Conservation (phyloP, 2,888 invertebrate genomes). For the Cepaea hortensis region DNA sequence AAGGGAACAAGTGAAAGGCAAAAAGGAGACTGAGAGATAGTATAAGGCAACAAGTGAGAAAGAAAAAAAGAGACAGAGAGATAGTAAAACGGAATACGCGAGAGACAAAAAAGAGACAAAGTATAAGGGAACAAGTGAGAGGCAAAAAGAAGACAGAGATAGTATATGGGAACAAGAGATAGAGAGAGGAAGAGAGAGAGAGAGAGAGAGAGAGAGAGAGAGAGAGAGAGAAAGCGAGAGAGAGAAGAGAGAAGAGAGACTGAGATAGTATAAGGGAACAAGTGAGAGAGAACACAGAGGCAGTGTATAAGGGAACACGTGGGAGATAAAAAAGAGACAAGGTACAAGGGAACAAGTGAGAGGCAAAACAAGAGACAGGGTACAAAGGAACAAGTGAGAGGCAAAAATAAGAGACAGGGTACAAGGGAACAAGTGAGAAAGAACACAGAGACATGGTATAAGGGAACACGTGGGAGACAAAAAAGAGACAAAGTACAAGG, state of each 20-base stretch:
- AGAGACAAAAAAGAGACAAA: neutral
- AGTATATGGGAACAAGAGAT: conserved; percentile 11
- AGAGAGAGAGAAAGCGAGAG: too few relatives aligned
- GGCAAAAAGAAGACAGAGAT: neutral
- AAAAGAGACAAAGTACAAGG: too few relatives aligned
- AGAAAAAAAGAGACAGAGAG: neutral
- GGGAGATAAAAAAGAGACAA: too few relatives aligned
- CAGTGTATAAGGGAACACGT: too few relatives aligned
- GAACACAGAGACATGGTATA: too few relatives aligned
- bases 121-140: neutral
- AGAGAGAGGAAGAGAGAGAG: conserved; percentile 22
- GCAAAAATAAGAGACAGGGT: conserved; percentile 28
- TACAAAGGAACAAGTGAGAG: neutral
- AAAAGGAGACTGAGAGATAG: neutral
- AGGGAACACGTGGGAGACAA: too few relatives aligned
- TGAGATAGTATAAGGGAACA: neutral
- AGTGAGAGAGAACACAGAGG: neutral
- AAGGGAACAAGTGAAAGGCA: neutral
- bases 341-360: neutral
- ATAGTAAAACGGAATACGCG: too few relatives aligned
- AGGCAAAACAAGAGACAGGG: neutral
- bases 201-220: neutral
- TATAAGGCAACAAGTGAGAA: neutral
- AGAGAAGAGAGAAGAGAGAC: too few relatives aligned
- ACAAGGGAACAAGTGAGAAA: neutral